Percentiles rank a stretch among this genome's conserved stretches.
Conservation (phyloP, 2,888 invertebrate species). For the Sesia apiformis region DNA sequence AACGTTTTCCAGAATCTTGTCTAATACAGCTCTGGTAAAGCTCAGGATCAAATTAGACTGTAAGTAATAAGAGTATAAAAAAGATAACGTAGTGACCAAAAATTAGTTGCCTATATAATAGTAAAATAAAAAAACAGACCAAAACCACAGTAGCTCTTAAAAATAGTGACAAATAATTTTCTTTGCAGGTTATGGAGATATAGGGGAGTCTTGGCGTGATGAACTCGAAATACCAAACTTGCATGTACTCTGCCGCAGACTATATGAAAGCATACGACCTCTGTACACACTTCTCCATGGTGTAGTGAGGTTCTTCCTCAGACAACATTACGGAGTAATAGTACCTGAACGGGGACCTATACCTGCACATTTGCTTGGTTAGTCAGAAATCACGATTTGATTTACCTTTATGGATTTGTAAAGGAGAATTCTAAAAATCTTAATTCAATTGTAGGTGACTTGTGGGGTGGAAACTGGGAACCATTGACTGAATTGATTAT, state of each 20-base stretch:
- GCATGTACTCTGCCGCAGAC: slow-evolving; percentile 55
- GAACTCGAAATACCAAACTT: slow-evolving; percentile 77
- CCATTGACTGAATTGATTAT: slow-evolving; percentile 71
- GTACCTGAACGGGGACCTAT: slow-evolving; percentile 73
- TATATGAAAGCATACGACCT: slow-evolving; percentile 75
- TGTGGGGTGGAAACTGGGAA: slow-evolving; percentile 84
- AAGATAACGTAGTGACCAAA: no score
- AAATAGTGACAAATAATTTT: slow-evolving; percentile 69
- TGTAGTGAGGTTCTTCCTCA: slow-evolving; percentile 77
- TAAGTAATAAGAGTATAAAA: no score
- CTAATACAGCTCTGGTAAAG: no score
- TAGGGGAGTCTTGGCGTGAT: slow-evolving; percentile 78
- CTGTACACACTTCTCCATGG: slow-evolving; percentile 83
- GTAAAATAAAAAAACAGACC: neutral
- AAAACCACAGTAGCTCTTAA: slow-evolving; percentile 54
- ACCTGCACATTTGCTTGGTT: slow-evolving; percentile 81
- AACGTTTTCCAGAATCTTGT: no score
- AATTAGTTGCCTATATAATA: no score
- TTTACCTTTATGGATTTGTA: neutral
- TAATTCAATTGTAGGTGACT: slow-evolving; percentile 34
- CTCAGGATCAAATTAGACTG: no score
- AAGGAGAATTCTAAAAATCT: neutral
- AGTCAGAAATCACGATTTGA: neutral
- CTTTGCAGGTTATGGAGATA: slow-evolving; percentile 74
- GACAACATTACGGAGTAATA: slow-evolving; percentile 68